Conservation (phyloP, 2,888 invertebrate genomes). For the Arrhopalites spinosus region DNA sequence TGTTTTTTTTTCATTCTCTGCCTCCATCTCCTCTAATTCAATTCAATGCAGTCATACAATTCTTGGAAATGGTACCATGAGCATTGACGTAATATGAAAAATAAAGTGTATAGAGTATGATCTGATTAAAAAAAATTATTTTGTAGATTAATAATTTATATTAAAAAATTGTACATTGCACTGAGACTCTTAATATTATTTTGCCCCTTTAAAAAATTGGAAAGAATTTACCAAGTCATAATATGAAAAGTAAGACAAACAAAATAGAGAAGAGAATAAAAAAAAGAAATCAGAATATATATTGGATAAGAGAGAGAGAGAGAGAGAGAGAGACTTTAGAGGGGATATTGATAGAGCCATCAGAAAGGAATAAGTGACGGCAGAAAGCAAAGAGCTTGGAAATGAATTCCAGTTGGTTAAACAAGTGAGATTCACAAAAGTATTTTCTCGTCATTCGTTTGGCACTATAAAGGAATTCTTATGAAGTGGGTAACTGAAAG, state of each 20-base stretch:
- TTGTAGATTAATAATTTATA: no score
- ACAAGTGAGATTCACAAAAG: slow-evolving; percentile 39
- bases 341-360: slow-evolving; percentile 37
- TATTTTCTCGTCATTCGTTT: slow-evolving; percentile 36
- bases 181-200: not conserved
- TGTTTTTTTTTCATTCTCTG: no score
- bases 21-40: no score
- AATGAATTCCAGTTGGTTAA: slow-evolving; percentile 42
- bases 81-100: no score
- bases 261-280: not conserved
- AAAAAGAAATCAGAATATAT: not conserved
- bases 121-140: no score
- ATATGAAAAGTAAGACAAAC: not conserved
- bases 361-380: slow-evolving; percentile 32
- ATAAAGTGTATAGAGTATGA: no score
- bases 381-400: slow-evolving; percentile 33
- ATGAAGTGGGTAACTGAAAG: slow-evolving; percentile 36
- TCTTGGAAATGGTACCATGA: no score
- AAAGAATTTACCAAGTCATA: no score
- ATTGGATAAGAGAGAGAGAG: not conserved
- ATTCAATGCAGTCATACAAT: no score
- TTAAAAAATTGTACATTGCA: not conserved
- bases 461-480: slow-evolving; percentile 27
- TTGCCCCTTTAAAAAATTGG: not conserved
- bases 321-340: not conserved